Conservation (phyloP, 2,113 vertebrate genomes). For the Phoxinus phoxinus region DNA sequence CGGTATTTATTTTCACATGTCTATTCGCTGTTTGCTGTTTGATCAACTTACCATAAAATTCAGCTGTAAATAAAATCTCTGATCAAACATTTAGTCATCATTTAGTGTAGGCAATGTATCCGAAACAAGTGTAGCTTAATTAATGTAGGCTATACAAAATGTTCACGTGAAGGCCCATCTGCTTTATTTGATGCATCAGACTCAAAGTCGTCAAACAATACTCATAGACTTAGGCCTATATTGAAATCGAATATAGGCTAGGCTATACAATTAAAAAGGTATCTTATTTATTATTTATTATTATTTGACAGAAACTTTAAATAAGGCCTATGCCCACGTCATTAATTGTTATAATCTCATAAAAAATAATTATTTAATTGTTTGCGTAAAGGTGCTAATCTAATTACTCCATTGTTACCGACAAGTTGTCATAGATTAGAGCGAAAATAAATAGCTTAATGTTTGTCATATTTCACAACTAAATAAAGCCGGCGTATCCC, state of each 20-base stretch:
- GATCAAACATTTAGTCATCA: background rate
- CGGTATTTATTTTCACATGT: background rate
- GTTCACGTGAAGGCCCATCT: conserved; percentile 19
- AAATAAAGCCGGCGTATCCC: background rate
- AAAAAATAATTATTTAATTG: background rate
- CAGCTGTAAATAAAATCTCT: background rate
- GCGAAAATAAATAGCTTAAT: background rate
- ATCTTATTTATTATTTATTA: too few species aligned
- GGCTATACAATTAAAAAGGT: background rate
- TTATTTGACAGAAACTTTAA: background rate
- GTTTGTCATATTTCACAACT: background rate
- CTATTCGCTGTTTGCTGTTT: background rate
- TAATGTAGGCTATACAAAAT: background rate
- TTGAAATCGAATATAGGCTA: background rate
- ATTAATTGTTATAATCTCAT: background rate
- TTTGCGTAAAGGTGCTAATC: background rate
- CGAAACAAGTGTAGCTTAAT: background rate
- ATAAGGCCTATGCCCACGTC: background rate
- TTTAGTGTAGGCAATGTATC: background rate
- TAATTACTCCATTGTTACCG: background rate
- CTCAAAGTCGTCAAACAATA: background rate
- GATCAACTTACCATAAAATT: background rate
- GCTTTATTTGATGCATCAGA: background rate
- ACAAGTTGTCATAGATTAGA: background rate
- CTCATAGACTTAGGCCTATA: background rate